A percentile compares a stretch with the other conserved stretches of the same genome.
Evolutionary conservation across 2,888 invertebrate genomes (phyloP).

Genomic region (Lasioglossum leucozonium): DNA sequence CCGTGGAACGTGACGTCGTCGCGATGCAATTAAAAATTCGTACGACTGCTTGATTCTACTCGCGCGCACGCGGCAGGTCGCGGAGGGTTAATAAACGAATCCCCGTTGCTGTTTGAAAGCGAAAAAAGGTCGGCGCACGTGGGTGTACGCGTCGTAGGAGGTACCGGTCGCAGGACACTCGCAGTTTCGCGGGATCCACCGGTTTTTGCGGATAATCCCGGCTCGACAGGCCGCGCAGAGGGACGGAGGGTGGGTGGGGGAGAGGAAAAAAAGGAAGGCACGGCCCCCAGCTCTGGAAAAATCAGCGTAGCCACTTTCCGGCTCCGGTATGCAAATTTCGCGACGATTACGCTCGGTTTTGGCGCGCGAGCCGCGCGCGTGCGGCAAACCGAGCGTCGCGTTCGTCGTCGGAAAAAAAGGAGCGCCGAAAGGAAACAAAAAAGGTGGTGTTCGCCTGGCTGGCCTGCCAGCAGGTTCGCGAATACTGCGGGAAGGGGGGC

Average conservation of each 20-base stretch:
- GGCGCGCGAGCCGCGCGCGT: conserved; percentile 62
- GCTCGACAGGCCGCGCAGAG: conserved; percentile 25
- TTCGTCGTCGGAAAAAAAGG: conserved; percentile 54
- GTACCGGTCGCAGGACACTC: background rate
- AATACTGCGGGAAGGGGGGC: conserved; percentile 4
- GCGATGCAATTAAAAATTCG: conserved; percentile 69
- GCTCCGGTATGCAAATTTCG: conserved; percentile 81
- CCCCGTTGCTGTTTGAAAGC: background rate
- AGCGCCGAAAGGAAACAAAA: conserved; percentile 65
- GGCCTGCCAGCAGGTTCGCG: conserved; percentile 29
- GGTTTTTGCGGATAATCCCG: conserved; percentile 65
- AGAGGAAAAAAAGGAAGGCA: conserved; percentile 64
- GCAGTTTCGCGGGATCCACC: conserved; percentile 56
- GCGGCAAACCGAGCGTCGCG: conserved; percentile 60
- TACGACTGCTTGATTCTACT: conserved; percentile 49
- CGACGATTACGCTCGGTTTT: conserved; percentile 79
- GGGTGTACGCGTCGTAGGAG: background rate
- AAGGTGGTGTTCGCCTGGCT: conserved; percentile 58
- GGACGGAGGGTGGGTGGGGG: background rate
- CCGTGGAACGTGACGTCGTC: background rate
- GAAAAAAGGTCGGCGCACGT: conserved; percentile 6
- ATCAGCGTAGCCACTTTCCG: conserved; percentile 76
- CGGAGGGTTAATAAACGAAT: conserved; percentile 53
- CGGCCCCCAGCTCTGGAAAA: conserved; percentile 67
- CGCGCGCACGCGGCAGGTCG: background rate